Base-by-base conservation (phyloP, 2,888 invertebrate species). In the Hipparchia sbordonii region DNA sequence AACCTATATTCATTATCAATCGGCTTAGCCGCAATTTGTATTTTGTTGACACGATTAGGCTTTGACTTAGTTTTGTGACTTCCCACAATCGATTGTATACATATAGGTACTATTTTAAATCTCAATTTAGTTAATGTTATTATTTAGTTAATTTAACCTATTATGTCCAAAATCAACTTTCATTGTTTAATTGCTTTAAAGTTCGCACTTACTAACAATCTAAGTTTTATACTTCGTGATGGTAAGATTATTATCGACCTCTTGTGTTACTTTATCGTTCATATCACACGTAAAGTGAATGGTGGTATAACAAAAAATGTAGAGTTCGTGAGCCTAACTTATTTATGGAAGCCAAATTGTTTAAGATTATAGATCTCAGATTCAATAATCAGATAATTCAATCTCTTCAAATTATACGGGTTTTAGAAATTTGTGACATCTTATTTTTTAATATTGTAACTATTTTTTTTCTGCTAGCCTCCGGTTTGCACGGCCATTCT, bases 1-100 rank as follows among this genome's bases (percentile, higher is more conserved):
- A 83, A 83, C 86, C 85, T 82, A 87, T 83, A 83, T 86, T 82
- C 77, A 78, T 85, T 86, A 87, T 85, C 88, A 76, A 72, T 71
- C 74, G 67, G 68, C 75, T 66, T 78, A 86, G 84, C 81, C 80
- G 86, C 79, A 85, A 85, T 82, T 79, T 39, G 69, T 61, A 52
- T 61, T 84, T 85, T 83, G 75, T 82, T 79, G 81, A 80, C 78
- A 75, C 75, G 75, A 82, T 72, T 62, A 60, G 9, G 33, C 6
- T 54, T 23, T 33, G 51, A 61, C 48, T 81, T 78, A 51, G 5
- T 46, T 61, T 56, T n/a, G 13, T 23, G 23, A 23, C 23, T 23
- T 23, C 23, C 23, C 23, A 23, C 23, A 23, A 23, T 23, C 23
- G 23, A 23, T 23, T 23, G 23, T 23, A 23, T 23, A 23, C 23